phyloP scores from a whole-genome alignment of 2,888 invertebrate species.

The Caenorhabditis afra region DNA sequence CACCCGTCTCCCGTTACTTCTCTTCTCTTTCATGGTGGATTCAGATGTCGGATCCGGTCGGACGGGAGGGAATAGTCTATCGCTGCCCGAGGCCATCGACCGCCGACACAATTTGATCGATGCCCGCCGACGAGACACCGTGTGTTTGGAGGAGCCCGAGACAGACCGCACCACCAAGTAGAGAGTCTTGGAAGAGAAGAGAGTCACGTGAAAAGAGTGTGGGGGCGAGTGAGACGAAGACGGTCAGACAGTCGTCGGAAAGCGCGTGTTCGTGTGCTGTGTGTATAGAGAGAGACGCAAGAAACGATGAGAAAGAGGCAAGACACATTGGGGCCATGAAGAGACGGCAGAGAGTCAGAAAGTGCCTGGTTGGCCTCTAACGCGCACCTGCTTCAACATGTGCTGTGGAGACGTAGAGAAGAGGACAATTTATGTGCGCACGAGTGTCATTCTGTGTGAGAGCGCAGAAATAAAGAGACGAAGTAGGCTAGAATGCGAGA shows the following conservation, averaged over 20 bases:
- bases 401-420: too few species aligned
- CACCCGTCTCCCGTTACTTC: constrained; percentile 22
- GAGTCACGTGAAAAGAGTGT: background rate
- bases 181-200: constrained; percentile 17
- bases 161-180: constrained; percentile 18
- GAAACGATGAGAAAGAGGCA: constrained; percentile 1
- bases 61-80: constrained; percentile 36
- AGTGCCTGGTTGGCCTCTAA: too few species aligned
- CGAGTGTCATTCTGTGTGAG: too few species aligned
- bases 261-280: constrained; percentile 22
- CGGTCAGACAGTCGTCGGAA: constrained; percentile 10
- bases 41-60: constrained; percentile 31
- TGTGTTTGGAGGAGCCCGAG: constrained; percentile 7
- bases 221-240: background rate
- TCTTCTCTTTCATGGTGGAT: constrained; percentile 19
- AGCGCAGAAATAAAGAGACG: too few species aligned
- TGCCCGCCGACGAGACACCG: constrained; percentile 25
- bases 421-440: too few species aligned
- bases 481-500: background rate
- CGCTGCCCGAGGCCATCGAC: constrained; percentile 37
- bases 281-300: constrained; percentile 5
- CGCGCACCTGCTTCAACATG: too few species aligned
- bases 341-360: too few species aligned
- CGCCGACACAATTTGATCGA: constrained; percentile 57
- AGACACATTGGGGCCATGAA: background rate